Evolutionary conservation across 2,888 invertebrate genomes (phyloP), one percentile per base, ranked within the genome.

Genomic region (Mesorhabditis belari): DNA sequence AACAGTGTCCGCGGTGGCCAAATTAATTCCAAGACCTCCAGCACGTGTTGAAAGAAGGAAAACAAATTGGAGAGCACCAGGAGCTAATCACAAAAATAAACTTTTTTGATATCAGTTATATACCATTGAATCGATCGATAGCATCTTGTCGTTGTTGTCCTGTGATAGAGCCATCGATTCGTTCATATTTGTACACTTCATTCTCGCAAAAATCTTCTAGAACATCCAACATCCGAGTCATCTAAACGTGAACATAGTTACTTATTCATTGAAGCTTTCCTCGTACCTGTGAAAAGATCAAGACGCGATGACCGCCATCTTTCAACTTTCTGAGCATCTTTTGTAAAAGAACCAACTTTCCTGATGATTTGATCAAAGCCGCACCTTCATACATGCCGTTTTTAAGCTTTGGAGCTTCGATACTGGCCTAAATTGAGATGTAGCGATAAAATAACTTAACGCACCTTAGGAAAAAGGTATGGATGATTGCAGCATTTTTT

Each of bases 401-500:
- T 58, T 70, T 73, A 58, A 69, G 68, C 66, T 82, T 81, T 2
- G 84, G 84, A 3, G 85, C 85, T 74, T 85, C 85, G 19, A 77
- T 52, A 19, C 63, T 66, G 0, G 96, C 96, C 2, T n/a, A n/a
- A n/a, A n/a, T n/a, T n/a, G n/a, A n/a, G n/a, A n/a, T n/a, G n/a
- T n/a, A n/a, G n/a, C n/a, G n/a, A n/a, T n/a, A n/a, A n/a, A n/a
- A n/a, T n/a, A n/a, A n/a, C n/a, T n/a, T n/a, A n/a, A n/a, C n/a
- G n/a, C n/a, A n/a, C n/a, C n/a, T 92, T 92, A 0, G 95, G 92
- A 83, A 99, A 98, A 57, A 99, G 85, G 82, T 96, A 99, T 0
- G 98, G 98, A 84, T 99, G 98, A 82, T 99, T 99, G 81, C 96
- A 98, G 82, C 98, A 98, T 82, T 99, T 99, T 83, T 98, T 98